Conservation (phyloP, 2,113 vertebrate species). For the Mustela lutreola region DNA sequence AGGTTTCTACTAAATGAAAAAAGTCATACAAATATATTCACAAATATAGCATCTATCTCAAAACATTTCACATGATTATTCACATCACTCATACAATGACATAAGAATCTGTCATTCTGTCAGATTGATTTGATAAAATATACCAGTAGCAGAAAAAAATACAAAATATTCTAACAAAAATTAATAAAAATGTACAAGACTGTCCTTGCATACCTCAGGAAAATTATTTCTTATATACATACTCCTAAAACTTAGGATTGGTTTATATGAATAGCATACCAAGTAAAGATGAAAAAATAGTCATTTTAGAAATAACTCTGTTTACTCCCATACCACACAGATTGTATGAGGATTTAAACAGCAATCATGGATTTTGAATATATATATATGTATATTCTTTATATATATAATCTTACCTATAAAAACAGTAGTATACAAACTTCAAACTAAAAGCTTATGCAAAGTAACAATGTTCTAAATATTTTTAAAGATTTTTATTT, state of each 20-base stretch:
- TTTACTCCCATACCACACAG: constrained; percentile 37
- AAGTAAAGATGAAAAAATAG: constrained; percentile 63
- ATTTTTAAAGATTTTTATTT: too few relatives aligned
- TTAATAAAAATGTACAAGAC: constrained; percentile 46
- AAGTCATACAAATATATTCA: constrained; percentile 74
- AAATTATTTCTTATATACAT: constrained; percentile 37
- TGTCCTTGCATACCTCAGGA: neutral
- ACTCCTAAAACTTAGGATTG: constrained; percentile 62
- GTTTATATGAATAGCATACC: constrained; percentile 47
- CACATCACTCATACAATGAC: constrained; percentile 70
- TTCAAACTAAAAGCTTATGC: constrained; percentile 49
- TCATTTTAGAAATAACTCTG: constrained; percentile 72
- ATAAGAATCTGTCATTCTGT: constrained; percentile 53
- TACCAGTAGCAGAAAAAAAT: constrained; percentile 47
- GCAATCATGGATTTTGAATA: constrained; percentile 56
- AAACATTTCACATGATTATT: constrained; percentile 71
- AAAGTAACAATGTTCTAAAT: constrained; percentile 32
- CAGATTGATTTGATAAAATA: constrained; percentile 29
- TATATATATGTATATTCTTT: neutral
- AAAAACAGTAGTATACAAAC: constrained; percentile 69
- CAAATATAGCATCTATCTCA: constrained; percentile 78
- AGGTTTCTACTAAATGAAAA: constrained; percentile 66
- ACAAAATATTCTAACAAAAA: constrained; percentile 69
- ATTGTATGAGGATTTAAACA: constrained; percentile 44
- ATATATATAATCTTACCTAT: constrained; percentile 47